Conservation (phyloP, 2,888 invertebrate species). For the Raillietiella orientalis region DNA sequence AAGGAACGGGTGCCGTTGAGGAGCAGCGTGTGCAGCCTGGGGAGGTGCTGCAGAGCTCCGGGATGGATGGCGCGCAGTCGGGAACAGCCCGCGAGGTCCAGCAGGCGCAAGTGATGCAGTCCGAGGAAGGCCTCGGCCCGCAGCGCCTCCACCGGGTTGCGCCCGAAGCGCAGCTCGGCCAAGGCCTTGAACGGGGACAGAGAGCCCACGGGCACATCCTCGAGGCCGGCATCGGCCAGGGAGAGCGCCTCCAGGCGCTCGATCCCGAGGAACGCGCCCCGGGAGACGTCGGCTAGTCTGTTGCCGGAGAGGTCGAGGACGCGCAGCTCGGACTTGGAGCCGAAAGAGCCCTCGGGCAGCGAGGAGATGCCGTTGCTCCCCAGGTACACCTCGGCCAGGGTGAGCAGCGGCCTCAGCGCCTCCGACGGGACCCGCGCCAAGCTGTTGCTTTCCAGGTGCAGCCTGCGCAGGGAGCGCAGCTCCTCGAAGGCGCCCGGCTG, state of each 20-base stretch:
- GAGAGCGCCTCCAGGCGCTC: too few relatives aligned
- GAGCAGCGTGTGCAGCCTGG: conserved; percentile 38
- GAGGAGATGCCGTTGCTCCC: conserved; percentile 42
- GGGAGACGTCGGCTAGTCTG: conserved; percentile 34
- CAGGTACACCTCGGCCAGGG: conserved; percentile 35
- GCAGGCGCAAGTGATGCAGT: conserved; percentile 29
- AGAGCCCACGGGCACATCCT: too few relatives aligned
- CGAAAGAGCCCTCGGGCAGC: conserved; percentile 34
- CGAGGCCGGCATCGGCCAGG: too few relatives aligned
- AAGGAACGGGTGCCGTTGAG: conserved; percentile 31
- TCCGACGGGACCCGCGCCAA: conserved; percentile 17
- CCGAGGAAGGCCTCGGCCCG: conserved; percentile 38
- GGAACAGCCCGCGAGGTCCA: conserved; percentile 50
- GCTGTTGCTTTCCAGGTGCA: conserved; percentile 16
- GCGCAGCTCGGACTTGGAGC: conserved; percentile 31
- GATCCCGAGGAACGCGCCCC: too few relatives aligned
- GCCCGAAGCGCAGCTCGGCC: too few relatives aligned
- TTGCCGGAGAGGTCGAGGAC: conserved; percentile 26
- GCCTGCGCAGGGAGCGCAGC: conserved; percentile 8
- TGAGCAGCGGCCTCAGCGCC: conserved; percentile 15
- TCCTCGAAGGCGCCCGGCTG: conserved; percentile 7
- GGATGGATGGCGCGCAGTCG: conserved; percentile 33
- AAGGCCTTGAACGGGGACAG: too few relatives aligned
- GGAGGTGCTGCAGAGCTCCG: conserved; percentile 48
- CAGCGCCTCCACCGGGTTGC: too few relatives aligned